A percentile compares a stretch with the other conserved stretches of the same genome.
Evolutionary conservation across 2,113 vertebrate genomes (phyloP).

Genomic region (Turdus rufiventris): DNA sequence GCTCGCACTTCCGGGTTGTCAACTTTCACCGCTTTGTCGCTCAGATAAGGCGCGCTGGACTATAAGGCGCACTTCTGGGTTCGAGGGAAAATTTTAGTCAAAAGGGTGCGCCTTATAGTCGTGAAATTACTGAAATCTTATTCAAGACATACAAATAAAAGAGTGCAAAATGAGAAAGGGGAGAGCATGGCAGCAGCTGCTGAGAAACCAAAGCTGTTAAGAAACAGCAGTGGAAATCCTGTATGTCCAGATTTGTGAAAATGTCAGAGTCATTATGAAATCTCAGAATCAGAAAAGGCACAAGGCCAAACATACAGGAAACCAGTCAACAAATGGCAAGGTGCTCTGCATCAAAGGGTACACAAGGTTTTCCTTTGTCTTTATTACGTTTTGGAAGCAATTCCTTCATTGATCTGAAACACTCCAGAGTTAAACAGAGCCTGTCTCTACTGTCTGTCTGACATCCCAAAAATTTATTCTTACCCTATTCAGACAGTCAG

Average conservation of each 20-base stretch:
- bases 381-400: neutral
- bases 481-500: neutral
- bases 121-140: no score
- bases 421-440: neutral
- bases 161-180: neutral
- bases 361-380: neutral
- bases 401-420: neutral
- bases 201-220: neutral
- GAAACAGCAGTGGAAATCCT: neutral
- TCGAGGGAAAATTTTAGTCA: no score
- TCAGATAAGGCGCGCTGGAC: no score
- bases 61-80: no score
- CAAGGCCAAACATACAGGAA: neutral
- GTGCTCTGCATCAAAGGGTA: neutral
- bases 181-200: neutral
- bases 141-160: neutral
- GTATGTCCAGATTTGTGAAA: neutral
- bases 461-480: neutral
- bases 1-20: no score
- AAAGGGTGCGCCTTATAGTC: no score
- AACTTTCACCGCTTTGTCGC: no score
- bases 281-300: neutral
- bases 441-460: neutral
- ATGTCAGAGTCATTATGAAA: neutral
- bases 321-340: neutral